Evolutionary conservation across 2,113 vertebrate species (phyloP).

Genomic region (Phalacrocorax aristotelis): DNA sequence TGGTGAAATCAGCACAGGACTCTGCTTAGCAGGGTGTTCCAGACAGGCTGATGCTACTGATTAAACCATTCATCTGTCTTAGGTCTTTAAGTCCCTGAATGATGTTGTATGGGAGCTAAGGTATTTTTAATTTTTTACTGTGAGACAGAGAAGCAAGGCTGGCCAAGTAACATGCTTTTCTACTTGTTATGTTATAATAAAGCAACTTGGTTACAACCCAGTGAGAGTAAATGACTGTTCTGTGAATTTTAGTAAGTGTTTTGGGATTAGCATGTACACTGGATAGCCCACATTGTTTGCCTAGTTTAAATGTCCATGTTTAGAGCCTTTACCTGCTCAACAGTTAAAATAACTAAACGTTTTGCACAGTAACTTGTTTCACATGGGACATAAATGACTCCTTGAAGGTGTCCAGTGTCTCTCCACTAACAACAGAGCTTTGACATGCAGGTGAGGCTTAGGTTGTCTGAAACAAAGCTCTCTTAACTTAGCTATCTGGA

Average conservation of each 20-base stretch:
- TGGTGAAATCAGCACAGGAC: not conserved
- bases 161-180: not conserved
- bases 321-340: not conserved
- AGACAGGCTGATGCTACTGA: not conserved
- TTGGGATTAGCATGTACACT: not conserved
- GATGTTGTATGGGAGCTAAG: not conserved
- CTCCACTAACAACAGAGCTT: not conserved
- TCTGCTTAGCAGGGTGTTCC: not conserved
- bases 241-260: not conserved
- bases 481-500: not conserved
- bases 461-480: not conserved
- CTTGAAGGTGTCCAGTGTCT: not conserved
- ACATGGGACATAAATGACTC: not conserved
- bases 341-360: not conserved
- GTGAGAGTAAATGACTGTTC: not conserved
- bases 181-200: not conserved
- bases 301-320: not conserved
- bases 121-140: not conserved
- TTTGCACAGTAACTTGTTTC: not conserved
- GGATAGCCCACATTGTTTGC: not conserved
- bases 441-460: not conserved
- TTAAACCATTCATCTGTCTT: not conserved
- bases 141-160: not conserved
- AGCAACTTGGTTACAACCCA: not conserved
- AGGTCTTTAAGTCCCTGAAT: not conserved